Percentiles rank a stretch among this genome's conserved stretches.
Conservation (phyloP, 2,888 invertebrate genomes). For the Campaea margaritaria region DNA sequence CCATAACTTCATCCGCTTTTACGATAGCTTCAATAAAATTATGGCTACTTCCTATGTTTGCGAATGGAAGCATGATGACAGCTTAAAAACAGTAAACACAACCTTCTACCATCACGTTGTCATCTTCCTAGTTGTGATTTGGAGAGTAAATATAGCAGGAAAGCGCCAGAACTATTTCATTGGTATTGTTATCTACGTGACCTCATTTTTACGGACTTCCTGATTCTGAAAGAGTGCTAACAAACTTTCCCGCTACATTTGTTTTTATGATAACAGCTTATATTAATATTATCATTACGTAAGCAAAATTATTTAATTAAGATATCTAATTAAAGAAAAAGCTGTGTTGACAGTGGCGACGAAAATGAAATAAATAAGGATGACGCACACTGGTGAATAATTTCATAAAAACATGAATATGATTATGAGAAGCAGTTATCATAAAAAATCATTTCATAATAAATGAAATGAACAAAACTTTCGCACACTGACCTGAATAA, state of each 20-base stretch:
- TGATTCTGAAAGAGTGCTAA: background rate
- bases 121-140: constrained; percentile 32
- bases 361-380: constrained; percentile 11
- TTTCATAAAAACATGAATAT: constrained; percentile 24
- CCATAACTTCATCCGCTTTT: constrained; percentile 20
- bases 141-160: constrained; percentile 29
- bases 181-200: constrained; percentile 7
- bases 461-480: constrained; percentile 2
- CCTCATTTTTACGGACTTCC: constrained; percentile 12
- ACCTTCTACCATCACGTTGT: constrained; percentile 15
- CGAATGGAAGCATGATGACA: constrained; percentile 20
- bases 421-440: constrained; percentile 16
- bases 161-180: constrained; percentile 18
- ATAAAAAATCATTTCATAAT: constrained; percentile 7
- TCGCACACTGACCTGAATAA: background rate
- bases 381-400: constrained; percentile 26
- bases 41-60: constrained; percentile 29
- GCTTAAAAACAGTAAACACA: background rate
- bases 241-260: constrained; percentile 16
- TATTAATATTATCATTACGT: background rate
- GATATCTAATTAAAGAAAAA: constrained; percentile 7
- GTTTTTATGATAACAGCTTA: constrained; percentile 14
- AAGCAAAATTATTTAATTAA: constrained; percentile 11
- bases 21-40: constrained; percentile 11
- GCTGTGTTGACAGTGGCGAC: constrained; percentile 9